phyloP scores from a whole-genome alignment of 2,113 vertebrate species.

The Lota lota region DNA sequence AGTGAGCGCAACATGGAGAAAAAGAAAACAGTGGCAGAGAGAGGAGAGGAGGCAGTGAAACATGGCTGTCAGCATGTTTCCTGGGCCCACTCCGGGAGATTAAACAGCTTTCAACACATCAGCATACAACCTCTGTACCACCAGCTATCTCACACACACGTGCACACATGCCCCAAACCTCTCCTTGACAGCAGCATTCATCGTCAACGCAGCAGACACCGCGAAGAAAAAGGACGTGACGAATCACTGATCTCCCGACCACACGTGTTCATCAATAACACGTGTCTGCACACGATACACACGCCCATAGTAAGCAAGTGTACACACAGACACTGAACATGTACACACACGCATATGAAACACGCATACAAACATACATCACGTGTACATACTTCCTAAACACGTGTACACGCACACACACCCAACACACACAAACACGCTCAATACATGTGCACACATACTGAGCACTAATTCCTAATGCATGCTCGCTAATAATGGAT shows the following conservation, averaged over 20 bases:
- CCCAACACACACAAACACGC: no score
- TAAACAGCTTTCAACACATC: constrained; percentile 48
- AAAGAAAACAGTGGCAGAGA: background rate
- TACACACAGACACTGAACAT: no score
- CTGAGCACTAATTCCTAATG: no score
- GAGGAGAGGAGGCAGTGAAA: constrained; percentile 14
- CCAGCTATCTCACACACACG: constrained; percentile 16
- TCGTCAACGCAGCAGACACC: constrained; percentile 16
- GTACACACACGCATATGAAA: no score
- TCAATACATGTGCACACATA: no score
- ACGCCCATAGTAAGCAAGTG: no score
- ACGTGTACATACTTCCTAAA: no score
- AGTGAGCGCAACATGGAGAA: background rate
- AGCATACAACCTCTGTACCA: constrained; percentile 34
- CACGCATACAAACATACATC: no score
- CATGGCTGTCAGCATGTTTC: constrained; percentile 58
- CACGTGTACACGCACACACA: no score
- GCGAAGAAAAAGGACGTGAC: constrained; percentile 24
- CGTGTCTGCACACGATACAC: background rate
- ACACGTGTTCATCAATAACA: background rate
- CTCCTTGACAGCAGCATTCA: constrained; percentile 43
- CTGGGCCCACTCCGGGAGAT: constrained; percentile 38
- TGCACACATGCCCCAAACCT: constrained; percentile 23
- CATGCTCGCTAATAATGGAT: no score
- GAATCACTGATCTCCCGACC: background rate